A percentile compares a stretch with the other conserved stretches of the same genome.
phyloP scores from a whole-genome alignment of 2,113 vertebrate species.

The Elaphurus davidianus region DNA sequence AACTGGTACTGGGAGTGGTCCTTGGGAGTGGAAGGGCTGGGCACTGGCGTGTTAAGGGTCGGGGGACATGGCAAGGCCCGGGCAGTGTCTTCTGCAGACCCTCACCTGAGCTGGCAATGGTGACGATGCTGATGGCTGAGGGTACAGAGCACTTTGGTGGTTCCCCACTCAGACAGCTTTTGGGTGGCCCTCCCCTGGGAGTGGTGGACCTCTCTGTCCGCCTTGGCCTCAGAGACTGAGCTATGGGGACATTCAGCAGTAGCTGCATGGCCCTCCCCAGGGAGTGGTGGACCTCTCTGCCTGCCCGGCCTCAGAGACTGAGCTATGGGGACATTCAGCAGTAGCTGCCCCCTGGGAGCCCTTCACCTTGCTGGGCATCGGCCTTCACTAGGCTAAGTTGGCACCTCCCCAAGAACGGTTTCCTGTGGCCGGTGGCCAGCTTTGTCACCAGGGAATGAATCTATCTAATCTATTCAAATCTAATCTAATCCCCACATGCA shows the following conservation, averaged over 20 bases:
- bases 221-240: neutral
- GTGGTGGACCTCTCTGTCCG: neutral
- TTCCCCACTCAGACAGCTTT: neutral
- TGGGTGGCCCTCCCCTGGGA: neutral
- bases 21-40: neutral
- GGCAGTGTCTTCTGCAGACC: no score
- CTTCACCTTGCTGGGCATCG: neutral
- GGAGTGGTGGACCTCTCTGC: neutral
- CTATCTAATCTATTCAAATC: neutral
- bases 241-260: no score
- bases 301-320: neutral
- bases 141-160: neutral
- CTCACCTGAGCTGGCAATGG: neutral
- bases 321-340: neutral
- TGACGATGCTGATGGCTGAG: neutral
- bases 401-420: neutral
- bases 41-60: accelerated
- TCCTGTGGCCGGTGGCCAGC: slow-evolving; percentile 53
- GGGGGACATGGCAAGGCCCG: neutral
- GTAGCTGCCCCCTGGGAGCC: no score
- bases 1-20: neutral
- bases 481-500: accelerated
- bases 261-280: neutral
- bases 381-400: neutral
- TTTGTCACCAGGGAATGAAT: neutral